phyloP scores from a whole-genome alignment of 2,113 vertebrate species.

The Stegastes partitus region DNA sequence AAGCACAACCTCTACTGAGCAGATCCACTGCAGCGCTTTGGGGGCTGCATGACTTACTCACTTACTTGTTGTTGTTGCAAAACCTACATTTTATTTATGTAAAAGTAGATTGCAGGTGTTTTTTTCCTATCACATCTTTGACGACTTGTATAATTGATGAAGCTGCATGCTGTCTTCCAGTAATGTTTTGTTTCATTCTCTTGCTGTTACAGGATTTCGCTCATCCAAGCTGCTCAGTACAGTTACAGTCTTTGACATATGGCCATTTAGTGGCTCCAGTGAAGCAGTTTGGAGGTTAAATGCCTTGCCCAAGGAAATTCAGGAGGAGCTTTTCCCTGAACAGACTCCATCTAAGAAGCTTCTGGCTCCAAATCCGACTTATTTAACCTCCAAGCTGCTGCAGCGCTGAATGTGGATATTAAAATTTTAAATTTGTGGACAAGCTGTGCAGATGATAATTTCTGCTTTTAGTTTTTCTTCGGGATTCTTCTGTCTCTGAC shows the following conservation, averaged over 20 bases:
- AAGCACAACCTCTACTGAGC: slow-evolving; percentile 18
- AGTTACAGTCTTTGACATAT: neutral
- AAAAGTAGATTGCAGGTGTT: neutral
- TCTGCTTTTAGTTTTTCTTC: slow-evolving; percentile 8
- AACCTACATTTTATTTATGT: neutral
- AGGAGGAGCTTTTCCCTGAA: slow-evolving; percentile 6
- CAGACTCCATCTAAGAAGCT: slow-evolving; percentile 16
- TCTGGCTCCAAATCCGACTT: slow-evolving; percentile 9
- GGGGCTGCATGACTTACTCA: neutral
- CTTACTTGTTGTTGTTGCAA: neutral
- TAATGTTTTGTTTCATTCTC: neutral
- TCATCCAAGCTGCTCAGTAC: neutral
- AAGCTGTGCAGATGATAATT: slow-evolving; percentile 3
- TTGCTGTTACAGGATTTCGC: neutral
- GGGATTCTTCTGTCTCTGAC: slow-evolving; percentile 8
- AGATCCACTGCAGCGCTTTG: slow-evolving; percentile 8
- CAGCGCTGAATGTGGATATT: slow-evolving; percentile 24
- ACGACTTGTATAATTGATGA: neutral
- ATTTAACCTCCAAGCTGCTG: slow-evolving; percentile 21
- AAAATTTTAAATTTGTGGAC: slow-evolving; percentile 26
- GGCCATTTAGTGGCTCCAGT: slow-evolving; percentile 6
- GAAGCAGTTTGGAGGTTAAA: slow-evolving; percentile 39
- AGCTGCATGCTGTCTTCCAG: neutral
- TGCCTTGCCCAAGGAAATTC: slow-evolving; percentile 27
- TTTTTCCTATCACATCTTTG: neutral